These are phyloP conservation scores for Drosophila yakuba DNA, from an alignment of 1,140 invertebrate species.

Conservation along the genomic window DNA sequence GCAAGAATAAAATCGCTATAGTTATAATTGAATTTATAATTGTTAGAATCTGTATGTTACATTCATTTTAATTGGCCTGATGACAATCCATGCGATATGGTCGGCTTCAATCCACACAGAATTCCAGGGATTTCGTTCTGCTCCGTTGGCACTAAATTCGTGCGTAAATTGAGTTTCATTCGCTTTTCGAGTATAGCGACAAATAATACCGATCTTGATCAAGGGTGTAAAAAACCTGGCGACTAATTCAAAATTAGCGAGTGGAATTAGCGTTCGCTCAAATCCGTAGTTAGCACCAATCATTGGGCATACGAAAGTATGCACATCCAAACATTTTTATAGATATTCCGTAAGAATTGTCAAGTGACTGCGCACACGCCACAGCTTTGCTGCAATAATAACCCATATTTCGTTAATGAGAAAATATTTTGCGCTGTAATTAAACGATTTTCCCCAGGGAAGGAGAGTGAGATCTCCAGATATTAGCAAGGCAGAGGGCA, in stretches of 20 bases:
- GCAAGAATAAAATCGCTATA: slow-evolving; percentile 1
- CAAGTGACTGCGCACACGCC: slow-evolving; percentile 59
- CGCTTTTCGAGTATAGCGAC: slow-evolving; percentile 23
- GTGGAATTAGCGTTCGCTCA: slow-evolving; percentile 63
- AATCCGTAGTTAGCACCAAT: slow-evolving; percentile 64
- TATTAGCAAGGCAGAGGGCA: neutral
- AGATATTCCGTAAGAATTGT: slow-evolving; percentile 41
- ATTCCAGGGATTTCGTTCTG: slow-evolving; percentile 39
- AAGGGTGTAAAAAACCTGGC: slow-evolving; percentile 53
- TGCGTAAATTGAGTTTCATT: slow-evolving; percentile 46
- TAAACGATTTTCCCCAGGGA: slow-evolving; percentile 6
- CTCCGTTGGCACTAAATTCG: slow-evolving; percentile 48
- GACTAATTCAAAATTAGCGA: slow-evolving; percentile 68
- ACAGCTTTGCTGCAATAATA: slow-evolving; percentile 20
- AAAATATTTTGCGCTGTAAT: slow-evolving; percentile 42
- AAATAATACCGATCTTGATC: slow-evolving; percentile 20
- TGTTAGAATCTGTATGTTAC: neutral
- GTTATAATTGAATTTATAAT: neutral
- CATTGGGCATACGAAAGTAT: slow-evolving; percentile 14
- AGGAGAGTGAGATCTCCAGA: neutral
- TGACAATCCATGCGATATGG: slow-evolving; percentile 25
- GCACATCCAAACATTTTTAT: slow-evolving; percentile 24
- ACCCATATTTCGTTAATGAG: slow-evolving; percentile 43
- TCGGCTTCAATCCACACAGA: slow-evolving; percentile 13
- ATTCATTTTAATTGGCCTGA: slow-evolving; percentile 41